Evolutionary conservation across 2,113 vertebrate genomes (phyloP), one percentile per base, ranked within the genome.

Genomic region (Noturus placidus): DNA sequence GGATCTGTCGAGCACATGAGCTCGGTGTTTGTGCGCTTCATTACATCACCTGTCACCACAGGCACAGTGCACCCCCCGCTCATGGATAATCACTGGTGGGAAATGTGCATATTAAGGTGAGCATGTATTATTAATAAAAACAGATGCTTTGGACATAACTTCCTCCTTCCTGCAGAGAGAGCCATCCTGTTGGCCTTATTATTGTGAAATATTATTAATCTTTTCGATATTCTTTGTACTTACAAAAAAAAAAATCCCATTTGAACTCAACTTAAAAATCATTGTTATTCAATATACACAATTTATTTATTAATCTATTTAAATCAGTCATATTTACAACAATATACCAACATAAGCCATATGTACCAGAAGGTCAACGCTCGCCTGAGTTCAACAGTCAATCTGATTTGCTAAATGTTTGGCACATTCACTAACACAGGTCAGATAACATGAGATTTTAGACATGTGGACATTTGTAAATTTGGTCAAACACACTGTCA

Each of bases 121-220:
- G 33, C 79, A 59, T 81, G 54, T 38, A 81, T 35, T 81, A 81
- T 81, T 81, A 81, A 57, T 80, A 33, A 81, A 35, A 35, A 57
- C n/a, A 22, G 10, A 80, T 22, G 78, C n/a, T 22, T 57, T 35
- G 15, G 50, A 50, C 42, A 79, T 11, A 77, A 15, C 22, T 27
- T 1, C 46, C 19, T 77, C 22, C 42, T 77, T 19, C 52, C 50
- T 79, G 15, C 1, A 76, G 42, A 76, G 72, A 25, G 22, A 5
- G 19, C 7, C 35, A 25, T 30, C 13, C 42, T 77, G 74, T 4
- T 15, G 6, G 14, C 42, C 42, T 17, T n/a, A 19, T 54, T 38
- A 54, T 30, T 30, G 74, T 77, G 13, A 50, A 77, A n/a, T 77
- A 50, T n/a, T 50, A 1, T 15, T 1, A 79, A 79, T 33, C 15